These are phyloP conservation scores for Cheilosia impressa DNA, from an alignment of 2,888 invertebrate genomes.

Conservation along the genomic window DNA sequence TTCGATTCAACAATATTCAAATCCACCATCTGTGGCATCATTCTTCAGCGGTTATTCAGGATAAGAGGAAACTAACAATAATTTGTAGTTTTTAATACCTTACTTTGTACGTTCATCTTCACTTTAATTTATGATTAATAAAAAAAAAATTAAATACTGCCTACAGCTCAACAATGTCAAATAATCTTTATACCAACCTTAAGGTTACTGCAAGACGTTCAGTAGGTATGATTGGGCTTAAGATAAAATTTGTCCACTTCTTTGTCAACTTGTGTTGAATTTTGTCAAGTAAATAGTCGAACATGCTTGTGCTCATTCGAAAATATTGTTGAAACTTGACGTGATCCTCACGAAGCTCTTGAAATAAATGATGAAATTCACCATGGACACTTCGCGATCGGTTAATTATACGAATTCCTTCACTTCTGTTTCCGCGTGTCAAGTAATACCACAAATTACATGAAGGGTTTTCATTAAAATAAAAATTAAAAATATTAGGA, in stretches of 20 bases:
- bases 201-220: background rate
- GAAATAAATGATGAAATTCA: background rate
- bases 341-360: background rate
- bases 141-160: too few species aligned
- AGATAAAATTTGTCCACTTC: background rate
- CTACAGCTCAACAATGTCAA: too few species aligned
- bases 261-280: background rate
- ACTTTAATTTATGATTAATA: too few species aligned
- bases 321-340: background rate
- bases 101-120: too few species aligned
- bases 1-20: constrained; percentile 12
- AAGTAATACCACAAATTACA: background rate
- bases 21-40: background rate
- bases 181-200: too few species aligned
- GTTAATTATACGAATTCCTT: constrained; percentile 16
- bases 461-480: background rate
- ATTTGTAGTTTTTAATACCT: too few species aligned
- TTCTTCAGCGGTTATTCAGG: background rate
- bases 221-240: constrained; percentile 3
- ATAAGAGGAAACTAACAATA: too few species aligned
- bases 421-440: constrained; percentile 15
- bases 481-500: too few species aligned
- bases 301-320: background rate
- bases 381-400: background rate
- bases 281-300: background rate